A percentile compares a stretch with the other conserved stretches of the same genome.
These are phyloP conservation scores for Mongoloraphidia duomilia DNA, from an alignment of 2,888 invertebrate species.

Conservation along the genomic window DNA sequence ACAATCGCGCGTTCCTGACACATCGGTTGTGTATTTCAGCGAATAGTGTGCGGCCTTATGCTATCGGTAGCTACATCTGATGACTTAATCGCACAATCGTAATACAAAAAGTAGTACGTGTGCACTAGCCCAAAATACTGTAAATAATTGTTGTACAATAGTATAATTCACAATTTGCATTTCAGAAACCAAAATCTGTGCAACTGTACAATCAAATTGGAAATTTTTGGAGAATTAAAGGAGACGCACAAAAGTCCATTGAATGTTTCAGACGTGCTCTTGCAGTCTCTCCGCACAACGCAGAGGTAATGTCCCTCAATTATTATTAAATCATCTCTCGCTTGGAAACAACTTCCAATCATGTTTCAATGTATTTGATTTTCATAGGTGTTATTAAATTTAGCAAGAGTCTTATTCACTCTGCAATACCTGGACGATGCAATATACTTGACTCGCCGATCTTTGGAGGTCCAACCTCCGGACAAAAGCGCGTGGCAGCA, in stretches of 20 bases:
- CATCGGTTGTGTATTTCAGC: no score
- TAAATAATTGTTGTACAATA: no score
- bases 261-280: constrained; percentile 80
- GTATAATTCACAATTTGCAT: constrained; percentile 6
- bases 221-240: constrained; percentile 83
- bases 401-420: constrained; percentile 72
- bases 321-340: background rate
- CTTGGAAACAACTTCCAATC: background rate
- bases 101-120: no score
- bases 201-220: constrained; percentile 83
- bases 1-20: no score
- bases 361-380: constrained; percentile 5
- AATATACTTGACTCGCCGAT: constrained; percentile 70
- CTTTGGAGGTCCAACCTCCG: constrained; percentile 69
- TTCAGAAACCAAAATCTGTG: constrained; percentile 63
- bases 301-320: constrained; percentile 38
- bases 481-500: constrained; percentile 84
- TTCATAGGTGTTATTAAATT: constrained; percentile 55
- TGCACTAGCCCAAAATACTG: no score
- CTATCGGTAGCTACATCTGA: no score
- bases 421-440: constrained; percentile 83
- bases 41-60: no score
- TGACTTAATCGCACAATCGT: no score
- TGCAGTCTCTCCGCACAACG: constrained; percentile 73
- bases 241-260: constrained; percentile 72